A percentile compares a stretch with the other conserved stretches of the same genome.
Conservation (phyloP, 2,797 vertebrate genomes). For the Spea hammondii region DNA sequence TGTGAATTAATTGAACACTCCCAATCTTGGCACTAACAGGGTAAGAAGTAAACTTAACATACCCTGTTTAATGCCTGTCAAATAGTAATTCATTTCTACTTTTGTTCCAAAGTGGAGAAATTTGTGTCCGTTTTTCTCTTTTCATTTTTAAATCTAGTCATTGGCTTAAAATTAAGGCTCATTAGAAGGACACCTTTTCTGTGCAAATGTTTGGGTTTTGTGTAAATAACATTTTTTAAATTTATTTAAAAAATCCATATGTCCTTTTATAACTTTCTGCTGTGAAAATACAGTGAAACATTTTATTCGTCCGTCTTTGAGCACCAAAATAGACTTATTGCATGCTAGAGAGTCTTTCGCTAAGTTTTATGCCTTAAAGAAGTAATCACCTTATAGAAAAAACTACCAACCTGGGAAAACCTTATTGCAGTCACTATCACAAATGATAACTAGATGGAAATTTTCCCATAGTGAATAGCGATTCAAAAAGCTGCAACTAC, state of each 20-base stretch:
- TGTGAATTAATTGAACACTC: no score
- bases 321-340: not conserved
- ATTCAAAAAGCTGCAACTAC: not conserved
- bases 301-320: not conserved
- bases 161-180: no score
- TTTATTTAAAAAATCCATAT: no score
- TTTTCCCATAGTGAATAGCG: not conserved
- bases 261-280: conserved; percentile 2
- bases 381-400: conserved; percentile 5
- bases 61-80: no score
- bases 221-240: not conserved
- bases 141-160: no score
- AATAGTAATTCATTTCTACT: no score
- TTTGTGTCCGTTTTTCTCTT: no score
- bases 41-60: no score
- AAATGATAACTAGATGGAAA: conserved; percentile 11
- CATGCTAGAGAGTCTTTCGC: not conserved
- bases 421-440: not conserved
- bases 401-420: conserved; percentile 2
- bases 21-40: no score
- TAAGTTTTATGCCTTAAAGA: not conserved
- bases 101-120: no score
- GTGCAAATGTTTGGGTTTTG: not conserved
- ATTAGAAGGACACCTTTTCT: not conserved
- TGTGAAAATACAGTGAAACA: not conserved